Evolutionary conservation across 2,797 vertebrate genomes (phyloP), one percentile per base, ranked within the genome.

Genomic region (Pipistrellus pipistrellus): DNA sequence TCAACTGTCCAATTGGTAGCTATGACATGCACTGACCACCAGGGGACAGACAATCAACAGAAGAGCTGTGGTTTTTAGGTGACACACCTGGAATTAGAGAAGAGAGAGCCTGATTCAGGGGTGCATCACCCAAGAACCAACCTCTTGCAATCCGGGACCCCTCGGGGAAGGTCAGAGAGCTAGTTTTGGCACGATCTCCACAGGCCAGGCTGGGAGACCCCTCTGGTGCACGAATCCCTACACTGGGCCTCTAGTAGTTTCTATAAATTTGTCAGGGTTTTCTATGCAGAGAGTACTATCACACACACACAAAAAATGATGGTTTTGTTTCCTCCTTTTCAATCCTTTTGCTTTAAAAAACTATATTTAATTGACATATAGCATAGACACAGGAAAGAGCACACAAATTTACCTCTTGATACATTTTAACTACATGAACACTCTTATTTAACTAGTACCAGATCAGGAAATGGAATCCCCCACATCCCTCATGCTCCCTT

Each of bases 251-350:
- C 25, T 59, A 59, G 10, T 71, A 78, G 57, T 85, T 86, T 75
- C 85, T 75, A 85, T 83, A 71, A 57, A 91, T 80, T 35, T 80
- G 13, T 77, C 51, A 76, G 17, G 48, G 9, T 57, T 94, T 95
- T 80, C 44, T 83, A 25, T 46, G 13, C 55, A 91, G 13, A 51
- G 17, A 71, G 18, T 91, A 7, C 64, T 64, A 30, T 38, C 66
- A 80, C 17, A 41, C 38, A 41, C 38, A 41, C 38, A 41, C 38
- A 41, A 1, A 41, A 41, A 41, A 41, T 41, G 38, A 41, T 44
- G 4, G 4, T 18, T 84, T 62, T 68, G 4, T 85, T 90, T 73
- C 38, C 32, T 62, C 14, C 3, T 82, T 91, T 91, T 27, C 32
- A 72, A 21, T 38, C 2, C n/a, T 87, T 72, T 27, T 8, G 13